These are phyloP conservation scores for Melieria omissa DNA, from an alignment of 2,888 invertebrate species.

Conservation along the genomic window DNA sequence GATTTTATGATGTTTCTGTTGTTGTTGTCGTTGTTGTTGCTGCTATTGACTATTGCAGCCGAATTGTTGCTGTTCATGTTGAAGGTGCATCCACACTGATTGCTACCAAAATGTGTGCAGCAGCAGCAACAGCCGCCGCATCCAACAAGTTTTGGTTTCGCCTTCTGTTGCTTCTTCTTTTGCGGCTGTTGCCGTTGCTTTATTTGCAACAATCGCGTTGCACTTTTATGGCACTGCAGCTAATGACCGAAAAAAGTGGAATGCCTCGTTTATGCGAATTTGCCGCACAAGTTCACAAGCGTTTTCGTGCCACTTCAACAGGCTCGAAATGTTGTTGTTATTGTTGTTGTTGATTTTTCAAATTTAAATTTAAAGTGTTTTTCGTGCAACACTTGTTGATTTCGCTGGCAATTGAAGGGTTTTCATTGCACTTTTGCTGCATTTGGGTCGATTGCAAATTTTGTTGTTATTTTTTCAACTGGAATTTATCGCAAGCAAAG, in stretches of 20 bases:
- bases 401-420: slow-evolving; percentile 14
- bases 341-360: background rate
- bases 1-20: too few relatives aligned
- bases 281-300: slow-evolving; percentile 16
- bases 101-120: background rate
- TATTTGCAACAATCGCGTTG: slow-evolving; percentile 2
- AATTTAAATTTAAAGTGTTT: too few relatives aligned
- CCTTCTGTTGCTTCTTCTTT: background rate
- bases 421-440: slow-evolving; percentile 2
- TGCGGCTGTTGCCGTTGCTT: background rate
- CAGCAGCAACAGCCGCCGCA: background rate
- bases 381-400: slow-evolving; percentile 10
- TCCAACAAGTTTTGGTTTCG: slow-evolving; percentile 5
- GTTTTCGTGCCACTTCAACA: background rate
- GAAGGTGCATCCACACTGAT: too few relatives aligned
- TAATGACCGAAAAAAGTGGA: slow-evolving; percentile 18
- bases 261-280: background rate
- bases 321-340: background rate
- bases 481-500: background rate
- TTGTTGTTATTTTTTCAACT: background rate
- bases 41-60: too few relatives aligned
- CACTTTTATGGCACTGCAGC: slow-evolving; percentile 5
- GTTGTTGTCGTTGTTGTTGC: too few relatives aligned
- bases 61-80: too few relatives aligned
- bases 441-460: slow-evolving; percentile 13